Evolutionary conservation across 2,888 invertebrate species (phyloP).

Genomic region (Mimas tiliae): DNA sequence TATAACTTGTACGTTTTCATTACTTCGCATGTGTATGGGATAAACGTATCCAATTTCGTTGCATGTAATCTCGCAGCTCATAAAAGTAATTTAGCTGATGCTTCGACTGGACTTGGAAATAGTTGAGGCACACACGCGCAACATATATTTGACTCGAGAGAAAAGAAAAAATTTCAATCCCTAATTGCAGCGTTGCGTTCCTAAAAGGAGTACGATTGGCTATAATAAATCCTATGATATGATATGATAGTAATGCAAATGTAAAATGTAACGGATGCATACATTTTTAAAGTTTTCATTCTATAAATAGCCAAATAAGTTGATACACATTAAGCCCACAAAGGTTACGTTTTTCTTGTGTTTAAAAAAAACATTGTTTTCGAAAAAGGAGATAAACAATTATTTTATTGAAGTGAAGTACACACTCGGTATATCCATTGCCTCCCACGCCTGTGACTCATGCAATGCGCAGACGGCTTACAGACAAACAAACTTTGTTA

Average conservation of each 20-base stretch:
- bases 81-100: constrained; percentile 59
- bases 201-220: background rate
- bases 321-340: background rate
- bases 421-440: constrained; percentile 34
- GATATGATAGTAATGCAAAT: too few species aligned
- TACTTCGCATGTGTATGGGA: constrained; percentile 31
- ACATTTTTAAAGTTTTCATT: too few species aligned
- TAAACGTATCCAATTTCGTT: constrained; percentile 47
- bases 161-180: constrained; percentile 4
- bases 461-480: constrained; percentile 60
- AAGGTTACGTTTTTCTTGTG: background rate
- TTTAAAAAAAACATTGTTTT: background rate
- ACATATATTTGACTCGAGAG: constrained; percentile 1
- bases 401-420: background rate
- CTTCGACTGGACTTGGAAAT: constrained; percentile 32
- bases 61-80: constrained; percentile 51
- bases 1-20: constrained; percentile 39
- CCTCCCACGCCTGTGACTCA: constrained; percentile 73
- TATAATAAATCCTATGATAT: background rate
- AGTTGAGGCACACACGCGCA: background rate
- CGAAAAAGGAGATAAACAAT: background rate
- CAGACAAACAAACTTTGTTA: constrained; percentile 65
- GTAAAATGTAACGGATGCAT: too few species aligned
- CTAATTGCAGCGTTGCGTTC: background rate
- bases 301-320: background rate